Percentiles rank a stretch among this genome's conserved stretches.
phyloP scores from a whole-genome alignment of 1,140 invertebrate genomes.

The Achatina immaculata region DNA sequence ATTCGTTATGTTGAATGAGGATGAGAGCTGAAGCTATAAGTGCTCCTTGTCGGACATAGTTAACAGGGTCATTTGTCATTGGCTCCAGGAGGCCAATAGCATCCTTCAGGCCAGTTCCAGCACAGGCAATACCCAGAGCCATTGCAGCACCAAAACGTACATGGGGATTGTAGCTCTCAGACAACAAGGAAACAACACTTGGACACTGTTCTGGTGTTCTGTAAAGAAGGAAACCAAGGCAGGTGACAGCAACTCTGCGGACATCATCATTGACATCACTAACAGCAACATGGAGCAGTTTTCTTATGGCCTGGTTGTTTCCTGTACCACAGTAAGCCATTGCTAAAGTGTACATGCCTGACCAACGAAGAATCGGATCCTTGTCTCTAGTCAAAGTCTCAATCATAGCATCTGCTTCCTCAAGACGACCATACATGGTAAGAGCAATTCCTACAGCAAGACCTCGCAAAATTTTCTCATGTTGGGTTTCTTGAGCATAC shows the following conservation, averaged over 20 bases:
- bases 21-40: slow-evolving; percentile 96
- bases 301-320: slow-evolving; percentile 95
- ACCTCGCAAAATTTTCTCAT: slow-evolving; percentile 97
- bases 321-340: slow-evolving; percentile 99
- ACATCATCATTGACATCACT: slow-evolving; percentile 99
- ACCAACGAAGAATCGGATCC: slow-evolving; percentile 76
- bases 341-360: slow-evolving; percentile 97
- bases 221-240: slow-evolving; percentile 95
- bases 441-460: slow-evolving; percentile 95
- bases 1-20: slow-evolving; percentile 97
- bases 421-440: slow-evolving; percentile 95
- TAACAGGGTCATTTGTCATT: slow-evolving; percentile 98
- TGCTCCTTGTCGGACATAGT: slow-evolving; percentile 98
- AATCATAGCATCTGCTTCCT: slow-evolving; percentile 95
- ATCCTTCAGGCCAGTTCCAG: slow-evolving; percentile 94
- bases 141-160: slow-evolving; percentile 99
- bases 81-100: slow-evolving; percentile 97
- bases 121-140: slow-evolving; percentile 98
- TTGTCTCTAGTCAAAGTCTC: slow-evolving; percentile 82
- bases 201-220: slow-evolving; percentile 97
- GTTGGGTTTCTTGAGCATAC: slow-evolving; percentile 86
- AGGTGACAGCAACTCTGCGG: slow-evolving; percentile 95
- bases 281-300: slow-evolving; percentile 95
- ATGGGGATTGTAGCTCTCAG: slow-evolving; percentile 99
- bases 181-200: slow-evolving; percentile 93